Evolutionary conservation across 2,113 vertebrate genomes (phyloP).

Genomic region (Smithornis capensis): DNA sequence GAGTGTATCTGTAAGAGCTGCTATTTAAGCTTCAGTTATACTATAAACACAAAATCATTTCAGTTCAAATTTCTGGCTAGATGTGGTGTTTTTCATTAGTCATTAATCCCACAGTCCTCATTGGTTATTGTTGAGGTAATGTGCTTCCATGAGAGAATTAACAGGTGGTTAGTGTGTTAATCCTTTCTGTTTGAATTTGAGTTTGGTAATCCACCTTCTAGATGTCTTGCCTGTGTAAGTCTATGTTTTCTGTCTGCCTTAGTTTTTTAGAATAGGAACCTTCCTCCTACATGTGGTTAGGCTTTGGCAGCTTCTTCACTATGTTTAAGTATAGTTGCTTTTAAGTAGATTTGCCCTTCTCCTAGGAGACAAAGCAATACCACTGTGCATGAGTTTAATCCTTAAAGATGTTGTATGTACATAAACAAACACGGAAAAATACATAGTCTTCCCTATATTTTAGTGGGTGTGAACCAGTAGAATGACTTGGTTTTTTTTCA

Average conservation of each 20-base stretch:
- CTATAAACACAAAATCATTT: neutral
- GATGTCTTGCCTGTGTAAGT: neutral
- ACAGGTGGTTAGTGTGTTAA: neutral
- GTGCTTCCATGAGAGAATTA: neutral
- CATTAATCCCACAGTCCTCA: neutral
- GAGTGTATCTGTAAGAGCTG: neutral
- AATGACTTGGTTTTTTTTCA: neutral
- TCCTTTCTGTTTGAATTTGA: neutral
- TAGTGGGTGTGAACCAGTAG: neutral
- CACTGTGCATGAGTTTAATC: neutral
- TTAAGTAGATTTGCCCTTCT: neutral
- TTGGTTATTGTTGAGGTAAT: neutral
- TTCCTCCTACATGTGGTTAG: neutral
- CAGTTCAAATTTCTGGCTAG: neutral
- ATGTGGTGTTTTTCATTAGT: slow-evolving; percentile 17
- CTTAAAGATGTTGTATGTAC: neutral
- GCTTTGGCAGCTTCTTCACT: neutral
- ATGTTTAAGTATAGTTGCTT: neutral
- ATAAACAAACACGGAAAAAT: neutral
- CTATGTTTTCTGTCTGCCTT: neutral
- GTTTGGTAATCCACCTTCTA: neutral
- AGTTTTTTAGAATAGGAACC: neutral
- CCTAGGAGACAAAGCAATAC: slow-evolving; percentile 5
- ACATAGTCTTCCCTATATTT: fast-evolving
- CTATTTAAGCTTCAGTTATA: neutral